These are phyloP conservation scores for Sylvia borin DNA, from an alignment of 2,797 vertebrate genomes.

Conservation along the genomic window DNA sequence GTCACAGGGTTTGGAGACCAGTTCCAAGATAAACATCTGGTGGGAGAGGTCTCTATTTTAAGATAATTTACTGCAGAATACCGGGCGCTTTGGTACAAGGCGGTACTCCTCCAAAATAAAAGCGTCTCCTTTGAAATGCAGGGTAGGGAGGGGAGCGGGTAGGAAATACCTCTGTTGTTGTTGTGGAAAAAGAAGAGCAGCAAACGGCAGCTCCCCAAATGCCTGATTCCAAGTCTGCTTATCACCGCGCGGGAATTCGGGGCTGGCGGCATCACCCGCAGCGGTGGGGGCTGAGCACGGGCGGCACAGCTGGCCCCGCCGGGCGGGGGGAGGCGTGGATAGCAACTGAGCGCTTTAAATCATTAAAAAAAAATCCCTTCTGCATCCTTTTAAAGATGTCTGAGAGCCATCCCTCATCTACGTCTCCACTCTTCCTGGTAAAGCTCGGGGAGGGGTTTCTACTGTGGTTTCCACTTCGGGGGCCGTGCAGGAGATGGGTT, in stretches of 20 bases:
- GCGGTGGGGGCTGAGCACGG: accelerated
- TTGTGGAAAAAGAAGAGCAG: neutral
- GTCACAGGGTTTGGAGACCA: neutral
- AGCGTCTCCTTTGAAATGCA: neutral
- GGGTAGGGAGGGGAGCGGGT: accelerated
- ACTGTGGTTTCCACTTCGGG: neutral
- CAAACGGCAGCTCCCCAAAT: neutral
- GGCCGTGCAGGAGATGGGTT: neutral
- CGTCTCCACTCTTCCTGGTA: neutral
- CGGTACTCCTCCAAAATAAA: neutral
- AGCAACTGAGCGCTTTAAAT: neutral
- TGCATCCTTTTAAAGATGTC: neutral
- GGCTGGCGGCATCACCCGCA: neutral
- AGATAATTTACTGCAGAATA: constrained; percentile 17
- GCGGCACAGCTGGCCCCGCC: neutral
- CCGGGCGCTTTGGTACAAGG: neutral
- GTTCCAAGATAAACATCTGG: constrained; percentile 40
- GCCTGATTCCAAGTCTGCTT: neutral
- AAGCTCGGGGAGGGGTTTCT: neutral
- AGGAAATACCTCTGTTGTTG: constrained; percentile 12
- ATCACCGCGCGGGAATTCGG: accelerated
- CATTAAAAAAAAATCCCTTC: neutral
- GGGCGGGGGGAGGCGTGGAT: accelerated
- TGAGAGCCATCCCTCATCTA: neutral
- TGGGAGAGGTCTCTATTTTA: neutral